Base-by-base conservation (phyloP, 2,113 vertebrate genomes). In the Scomber colias region DNA sequence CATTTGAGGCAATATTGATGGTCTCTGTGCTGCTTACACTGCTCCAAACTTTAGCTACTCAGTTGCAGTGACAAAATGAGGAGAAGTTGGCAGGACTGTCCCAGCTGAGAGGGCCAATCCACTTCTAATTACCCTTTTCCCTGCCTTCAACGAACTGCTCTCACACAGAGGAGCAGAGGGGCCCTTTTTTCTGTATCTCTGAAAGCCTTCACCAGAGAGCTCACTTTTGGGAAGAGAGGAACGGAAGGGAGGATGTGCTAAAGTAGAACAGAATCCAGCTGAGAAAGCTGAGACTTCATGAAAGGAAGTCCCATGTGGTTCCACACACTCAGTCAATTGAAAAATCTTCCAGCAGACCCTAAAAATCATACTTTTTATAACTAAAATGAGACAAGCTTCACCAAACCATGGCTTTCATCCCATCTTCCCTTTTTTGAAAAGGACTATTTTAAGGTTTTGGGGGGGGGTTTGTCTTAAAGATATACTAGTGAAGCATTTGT, bases 251-350 rank as follows among this genome's bases (percentile, higher is more conserved):
- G 67, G 77, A 78, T 86, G 78, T 75, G 81, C 59, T 75, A 78
- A 87, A 89, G 88, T 87, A 79, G 86, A 87, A 75, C 81, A 75
- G 69, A 66, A 76, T 90, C 78, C 73, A 71, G 86, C 75, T 45
- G 78, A 82, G 75, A 79, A 81, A 86, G 78, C 71, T 35, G 15
- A 61, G 71, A 69, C 78, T 87, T 86, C 50, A 78, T 84, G 82
- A 87, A 89, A 85, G 84, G 10, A 57, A 17, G 73, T 85, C 90
- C 80, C 89, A 68, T 51, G 89, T 80, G 89, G 72, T 77, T 84
- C 71, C 27, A 15, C 66, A 66, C 73, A 66, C 71, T 88, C 82
- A 89, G 82, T 83, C 71, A 78, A 61, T 59, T 12, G 68, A 85
- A 84, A 81, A 86, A 77, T 83, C 74, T 85, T 81, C 71, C 79